These are phyloP conservation scores for Bostrychus sinensis DNA, from an alignment of 2,113 vertebrate genomes.

Conservation along the genomic window DNA sequence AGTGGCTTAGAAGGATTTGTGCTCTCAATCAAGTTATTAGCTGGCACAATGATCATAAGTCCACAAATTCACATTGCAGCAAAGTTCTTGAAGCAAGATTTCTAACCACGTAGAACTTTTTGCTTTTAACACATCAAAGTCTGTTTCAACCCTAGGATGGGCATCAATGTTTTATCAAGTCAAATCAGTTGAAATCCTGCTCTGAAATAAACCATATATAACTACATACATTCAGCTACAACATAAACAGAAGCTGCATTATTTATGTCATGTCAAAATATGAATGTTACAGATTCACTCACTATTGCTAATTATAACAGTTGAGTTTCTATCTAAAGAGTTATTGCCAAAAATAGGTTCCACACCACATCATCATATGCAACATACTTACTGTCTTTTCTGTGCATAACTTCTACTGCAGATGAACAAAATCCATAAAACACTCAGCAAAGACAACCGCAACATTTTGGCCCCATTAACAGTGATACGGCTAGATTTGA, in stretches of 20 bases:
- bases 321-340: neutral
- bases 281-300: neutral
- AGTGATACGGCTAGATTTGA: conserved; percentile 20
- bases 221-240: neutral
- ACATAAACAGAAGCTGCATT: neutral
- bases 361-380: conserved; percentile 30
- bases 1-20: conserved; percentile 38
- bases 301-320: neutral
- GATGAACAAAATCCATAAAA: conserved; percentile 74
- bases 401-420: conserved; percentile 67
- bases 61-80: too few species aligned
- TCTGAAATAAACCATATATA: too few species aligned
- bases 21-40: conserved; percentile 28
- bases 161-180: neutral
- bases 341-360: neutral
- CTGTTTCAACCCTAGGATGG: conserved; percentile 34
- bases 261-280: neutral
- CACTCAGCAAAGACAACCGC: conserved; percentile 54
- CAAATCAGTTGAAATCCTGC: too few species aligned
- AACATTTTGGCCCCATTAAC: conserved; percentile 58
- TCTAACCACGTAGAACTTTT: conserved; percentile 25
- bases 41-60: neutral
- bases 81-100: neutral
- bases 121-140: conserved; percentile 35
- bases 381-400: conserved; percentile 76